These are phyloP conservation scores for Steinernema khuongi DNA, from an alignment of 1,140 invertebrate genomes.

Conservation along the genomic window DNA sequence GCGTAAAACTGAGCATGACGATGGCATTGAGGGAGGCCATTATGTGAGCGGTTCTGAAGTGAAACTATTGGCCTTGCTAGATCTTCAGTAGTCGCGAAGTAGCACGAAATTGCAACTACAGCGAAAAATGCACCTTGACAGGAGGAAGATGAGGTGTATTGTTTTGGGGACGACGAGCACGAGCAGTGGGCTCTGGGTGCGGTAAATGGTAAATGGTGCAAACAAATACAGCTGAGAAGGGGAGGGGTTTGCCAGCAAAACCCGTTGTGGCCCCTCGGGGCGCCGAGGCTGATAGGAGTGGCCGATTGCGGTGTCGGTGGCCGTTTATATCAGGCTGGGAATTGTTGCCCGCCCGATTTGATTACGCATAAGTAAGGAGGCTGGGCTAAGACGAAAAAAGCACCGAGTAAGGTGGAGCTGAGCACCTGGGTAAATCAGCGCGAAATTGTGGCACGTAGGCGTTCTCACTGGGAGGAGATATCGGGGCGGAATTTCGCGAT, in stretches of 20 bases:
- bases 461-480: neutral
- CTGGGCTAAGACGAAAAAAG: neutral
- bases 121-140: no score
- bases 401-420: neutral
- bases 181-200: neutral
- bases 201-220: slow-evolving; percentile 10
- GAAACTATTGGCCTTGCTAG: no score
- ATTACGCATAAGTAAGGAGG: slow-evolving; percentile 14
- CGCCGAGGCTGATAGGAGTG: neutral
- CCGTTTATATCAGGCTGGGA: slow-evolving; percentile 5
- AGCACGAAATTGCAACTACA: no score
- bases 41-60: neutral
- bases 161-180: neutral
- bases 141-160: no score
- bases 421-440: neutral
- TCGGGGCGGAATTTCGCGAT: neutral
- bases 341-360: slow-evolving; percentile 11
- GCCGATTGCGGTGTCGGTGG: neutral
- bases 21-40: neutral
- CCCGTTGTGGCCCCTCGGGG: neutral
- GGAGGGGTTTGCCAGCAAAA: neutral
- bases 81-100: no score
- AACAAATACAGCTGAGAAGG: slow-evolving; percentile 13
- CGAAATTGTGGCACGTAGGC: neutral
- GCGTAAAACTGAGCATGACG: neutral